Evolutionary conservation across 2,888 invertebrate species (phyloP).

Genomic region (Dolomedes plantarius): DNA sequence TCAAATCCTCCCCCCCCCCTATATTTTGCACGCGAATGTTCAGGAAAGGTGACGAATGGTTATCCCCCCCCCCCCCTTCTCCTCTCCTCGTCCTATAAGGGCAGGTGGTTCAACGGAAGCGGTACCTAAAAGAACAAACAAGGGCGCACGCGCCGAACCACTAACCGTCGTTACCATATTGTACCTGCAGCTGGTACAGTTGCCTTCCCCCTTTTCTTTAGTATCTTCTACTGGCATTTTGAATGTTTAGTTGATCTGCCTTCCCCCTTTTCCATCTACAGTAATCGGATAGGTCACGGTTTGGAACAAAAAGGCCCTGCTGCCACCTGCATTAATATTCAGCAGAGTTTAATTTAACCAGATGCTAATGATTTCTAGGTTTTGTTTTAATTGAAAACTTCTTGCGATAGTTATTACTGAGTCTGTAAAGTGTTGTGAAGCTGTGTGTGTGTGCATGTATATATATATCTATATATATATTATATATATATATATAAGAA

Average conservation of each 20-base stretch:
- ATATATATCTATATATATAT: no score
- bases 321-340: conserved; percentile 41
- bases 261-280: conserved; percentile 7
- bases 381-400: no score
- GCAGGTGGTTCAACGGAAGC: conserved; percentile 66
- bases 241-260: conserved; percentile 6
- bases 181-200: conserved; percentile 62
- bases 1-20: background rate
- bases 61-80: conserved; percentile 1
- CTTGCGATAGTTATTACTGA: no score
- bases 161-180: conserved; percentile 66
- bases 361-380: conserved; percentile 40
- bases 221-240: conserved; percentile 59
- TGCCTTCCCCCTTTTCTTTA: conserved; percentile 16
- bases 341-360: conserved; percentile 43
- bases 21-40: background rate
- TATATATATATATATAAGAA: no score
- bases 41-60: conserved; percentile 22
- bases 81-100: background rate
- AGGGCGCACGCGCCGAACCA: conserved; percentile 66
- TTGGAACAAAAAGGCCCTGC: conserved; percentile 32
- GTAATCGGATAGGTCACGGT: conserved; percentile 60
- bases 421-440: no score
- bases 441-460: no score
- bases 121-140: conserved; percentile 64